A percentile compares a stretch with the other conserved stretches of the same genome.
Conservation (phyloP, 2,113 vertebrate genomes). For the Diadophis punctatus region DNA sequence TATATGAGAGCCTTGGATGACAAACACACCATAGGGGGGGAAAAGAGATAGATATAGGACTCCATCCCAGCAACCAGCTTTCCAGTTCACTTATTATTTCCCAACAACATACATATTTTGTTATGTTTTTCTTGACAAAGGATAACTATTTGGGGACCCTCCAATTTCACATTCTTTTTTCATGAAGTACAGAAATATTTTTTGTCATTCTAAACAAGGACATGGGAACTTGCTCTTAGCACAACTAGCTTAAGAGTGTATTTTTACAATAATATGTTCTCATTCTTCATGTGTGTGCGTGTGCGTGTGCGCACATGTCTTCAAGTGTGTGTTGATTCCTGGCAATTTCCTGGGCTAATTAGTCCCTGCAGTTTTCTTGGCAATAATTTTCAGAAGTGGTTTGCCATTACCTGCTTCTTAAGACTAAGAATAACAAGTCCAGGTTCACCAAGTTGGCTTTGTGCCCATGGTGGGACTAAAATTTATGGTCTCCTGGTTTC, state of each 20-base stretch:
- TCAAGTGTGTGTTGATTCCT: background rate
- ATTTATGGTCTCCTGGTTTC: background rate
- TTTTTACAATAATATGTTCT: constrained; percentile 62
- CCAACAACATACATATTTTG: background rate
- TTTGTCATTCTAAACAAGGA: constrained; percentile 38
- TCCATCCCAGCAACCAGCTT: background rate
- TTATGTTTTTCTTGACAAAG: background rate
- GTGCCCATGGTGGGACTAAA: background rate
- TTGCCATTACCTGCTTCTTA: background rate
- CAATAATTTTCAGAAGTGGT: background rate
- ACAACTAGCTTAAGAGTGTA: constrained; percentile 39
- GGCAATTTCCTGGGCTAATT: background rate
- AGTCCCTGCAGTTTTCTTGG: background rate
- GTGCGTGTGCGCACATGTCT: background rate
- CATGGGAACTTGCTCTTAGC: constrained; percentile 33
- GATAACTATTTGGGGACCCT: background rate
- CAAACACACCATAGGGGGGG: background rate
- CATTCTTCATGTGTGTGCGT: background rate
- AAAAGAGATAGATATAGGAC: background rate
- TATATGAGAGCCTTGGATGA: constrained; percentile 14
- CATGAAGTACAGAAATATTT: constrained; percentile 35
- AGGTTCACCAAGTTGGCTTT: background rate
- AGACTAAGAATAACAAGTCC: background rate
- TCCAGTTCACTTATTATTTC: constrained; percentile 37
- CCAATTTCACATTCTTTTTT: background rate